A percentile compares a stretch with the other conserved stretches of the same genome.
Conservation (phyloP, 2,888 invertebrate genomes). For the Leucoma salicis region DNA sequence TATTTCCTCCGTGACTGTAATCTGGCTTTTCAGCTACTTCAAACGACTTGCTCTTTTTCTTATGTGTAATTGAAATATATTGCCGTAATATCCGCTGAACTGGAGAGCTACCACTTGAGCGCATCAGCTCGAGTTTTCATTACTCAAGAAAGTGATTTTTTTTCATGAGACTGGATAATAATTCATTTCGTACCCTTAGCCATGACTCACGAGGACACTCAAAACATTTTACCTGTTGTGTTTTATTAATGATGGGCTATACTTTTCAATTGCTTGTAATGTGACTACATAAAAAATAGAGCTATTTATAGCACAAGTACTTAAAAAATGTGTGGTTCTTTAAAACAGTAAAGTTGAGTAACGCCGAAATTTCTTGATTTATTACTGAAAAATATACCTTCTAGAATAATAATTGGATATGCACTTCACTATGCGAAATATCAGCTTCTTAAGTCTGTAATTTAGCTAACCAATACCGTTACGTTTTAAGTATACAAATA, state of each 20-base stretch:
- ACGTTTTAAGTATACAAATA: too few species aligned
- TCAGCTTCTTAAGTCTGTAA: too few species aligned
- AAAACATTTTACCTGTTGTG: conserved; percentile 51
- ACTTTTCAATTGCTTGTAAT: conserved; percentile 34
- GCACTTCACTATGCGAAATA: too few species aligned
- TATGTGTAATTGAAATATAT: conserved; percentile 82
- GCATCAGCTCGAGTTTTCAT: conserved; percentile 79
- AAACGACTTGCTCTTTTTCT: conserved; percentile 82
- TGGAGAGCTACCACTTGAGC: conserved; percentile 71
- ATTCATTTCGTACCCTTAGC: conserved; percentile 72
- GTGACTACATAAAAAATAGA: conserved; percentile 8
- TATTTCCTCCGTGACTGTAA: conserved; percentile 75
- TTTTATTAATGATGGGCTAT: conserved; percentile 47
- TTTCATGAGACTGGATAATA: conserved; percentile 76
- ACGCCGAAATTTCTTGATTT: too few species aligned
- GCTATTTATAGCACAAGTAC: conserved; percentile 3
- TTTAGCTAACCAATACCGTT: too few species aligned
- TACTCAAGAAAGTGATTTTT: conserved; percentile 75
- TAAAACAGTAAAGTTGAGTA: too few species aligned
- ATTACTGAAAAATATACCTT: too few species aligned
- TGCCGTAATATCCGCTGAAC: conserved; percentile 80
- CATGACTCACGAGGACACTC: conserved; percentile 53
- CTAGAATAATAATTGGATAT: too few species aligned
- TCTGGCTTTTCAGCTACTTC: conserved; percentile 80
- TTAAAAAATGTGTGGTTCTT: too few species aligned